A percentile compares a stretch with the other conserved stretches of the same genome.
These are phyloP conservation scores for Neomicropteryx cornuta DNA, from an alignment of 1,140 invertebrate species.

Conservation along the genomic window DNA sequence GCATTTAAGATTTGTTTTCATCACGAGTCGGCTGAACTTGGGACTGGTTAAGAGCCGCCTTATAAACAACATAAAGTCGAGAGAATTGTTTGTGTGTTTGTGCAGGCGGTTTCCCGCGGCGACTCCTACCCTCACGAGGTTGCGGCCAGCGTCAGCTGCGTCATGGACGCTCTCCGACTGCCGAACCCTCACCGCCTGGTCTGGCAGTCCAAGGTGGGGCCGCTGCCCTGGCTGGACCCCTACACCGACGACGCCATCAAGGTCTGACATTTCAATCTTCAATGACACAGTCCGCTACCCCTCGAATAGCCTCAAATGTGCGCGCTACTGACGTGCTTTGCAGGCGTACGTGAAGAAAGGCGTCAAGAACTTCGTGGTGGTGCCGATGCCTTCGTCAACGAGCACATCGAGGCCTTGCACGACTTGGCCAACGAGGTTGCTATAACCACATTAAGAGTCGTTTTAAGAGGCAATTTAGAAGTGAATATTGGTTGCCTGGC, in stretches of 20 bases:
- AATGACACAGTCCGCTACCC: too few relatives aligned
- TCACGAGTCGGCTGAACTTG: too few relatives aligned
- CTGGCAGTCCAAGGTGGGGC: constrained; percentile 98
- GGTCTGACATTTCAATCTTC: too few relatives aligned
- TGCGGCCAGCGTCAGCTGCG: constrained; percentile 77
- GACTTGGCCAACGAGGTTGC: constrained; percentile 96
- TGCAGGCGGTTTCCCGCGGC: constrained; percentile 78
- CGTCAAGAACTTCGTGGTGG: constrained; percentile 78
- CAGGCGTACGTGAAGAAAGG: constrained; percentile 73
- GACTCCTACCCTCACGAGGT: constrained; percentile 93
- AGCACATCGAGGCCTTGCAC: constrained; percentile 95
- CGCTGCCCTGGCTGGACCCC: constrained; percentile 84
- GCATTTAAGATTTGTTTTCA: too few relatives aligned
- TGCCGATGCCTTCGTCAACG: constrained; percentile 97
- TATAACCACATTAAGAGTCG: too few relatives aligned
- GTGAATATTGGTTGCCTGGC: too few relatives aligned
- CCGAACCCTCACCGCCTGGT: constrained; percentile 80
- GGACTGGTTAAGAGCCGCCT: too few relatives aligned
- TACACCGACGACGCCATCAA: constrained; percentile 90
- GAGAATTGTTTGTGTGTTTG: too few relatives aligned
- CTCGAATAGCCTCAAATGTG: too few relatives aligned
- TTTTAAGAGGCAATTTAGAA: too few relatives aligned
- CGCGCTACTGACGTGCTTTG: too few relatives aligned
- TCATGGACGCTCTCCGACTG: constrained; percentile 71
- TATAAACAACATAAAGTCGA: too few relatives aligned